A percentile compares a stretch with the other conserved stretches of the same genome.
Conservation (phyloP, 2,113 vertebrate species). For the Indicator indicator region DNA sequence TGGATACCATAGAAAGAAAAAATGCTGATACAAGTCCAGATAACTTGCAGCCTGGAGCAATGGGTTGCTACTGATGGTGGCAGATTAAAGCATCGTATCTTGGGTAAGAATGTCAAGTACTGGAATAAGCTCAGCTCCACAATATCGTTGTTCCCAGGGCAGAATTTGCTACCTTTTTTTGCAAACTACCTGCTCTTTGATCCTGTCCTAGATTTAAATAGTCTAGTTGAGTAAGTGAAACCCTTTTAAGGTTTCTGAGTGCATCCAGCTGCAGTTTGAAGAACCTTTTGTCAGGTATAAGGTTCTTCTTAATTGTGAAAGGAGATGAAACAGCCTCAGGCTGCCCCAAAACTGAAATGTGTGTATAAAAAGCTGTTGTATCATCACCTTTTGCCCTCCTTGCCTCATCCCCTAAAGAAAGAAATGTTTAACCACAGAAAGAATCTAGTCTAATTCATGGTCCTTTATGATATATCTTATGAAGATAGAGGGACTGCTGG, state of each 20-base stretch:
- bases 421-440: constrained; percentile 31
- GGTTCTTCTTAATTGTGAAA: not conserved
- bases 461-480: not conserved
- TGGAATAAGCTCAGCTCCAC: not conserved
- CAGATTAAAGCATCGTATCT: not conserved
- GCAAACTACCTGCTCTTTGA: not conserved
- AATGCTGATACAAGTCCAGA: not conserved
- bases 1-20: not conserved
- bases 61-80: not conserved
- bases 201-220: not conserved
- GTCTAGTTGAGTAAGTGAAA: not conserved
- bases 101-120: not conserved
- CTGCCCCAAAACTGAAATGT: not conserved
- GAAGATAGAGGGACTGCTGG: not conserved
- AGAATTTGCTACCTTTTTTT: constrained; percentile 16
- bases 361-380: not conserved
- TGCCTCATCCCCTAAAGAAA: constrained; percentile 9
- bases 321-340: constrained; percentile 36
- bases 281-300: not conserved
- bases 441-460: not conserved
- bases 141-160: not conserved
- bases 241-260: constrained; percentile 8
- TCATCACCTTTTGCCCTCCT: constrained; percentile 16
- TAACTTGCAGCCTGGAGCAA: not conserved
- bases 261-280: not conserved